Evolutionary conservation across 1,140 invertebrate species (phyloP), one percentile per base, ranked within the genome.

Genomic region (Caenorhabditis briggsae): DNA sequence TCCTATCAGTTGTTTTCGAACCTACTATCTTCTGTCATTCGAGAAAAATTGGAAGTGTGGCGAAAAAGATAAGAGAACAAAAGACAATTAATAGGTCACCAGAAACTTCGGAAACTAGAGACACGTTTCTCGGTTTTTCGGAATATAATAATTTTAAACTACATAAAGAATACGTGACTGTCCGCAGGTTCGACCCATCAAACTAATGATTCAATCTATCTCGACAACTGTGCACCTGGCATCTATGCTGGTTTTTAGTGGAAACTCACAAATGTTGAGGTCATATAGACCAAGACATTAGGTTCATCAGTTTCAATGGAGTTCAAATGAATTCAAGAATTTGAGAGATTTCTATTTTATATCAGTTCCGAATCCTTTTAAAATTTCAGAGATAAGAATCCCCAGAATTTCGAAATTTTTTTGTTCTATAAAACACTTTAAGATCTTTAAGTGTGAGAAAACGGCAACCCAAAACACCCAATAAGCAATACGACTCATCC

Each of bases 1-100:
- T 53, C n/a, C n/a, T 78, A 78, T 78, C 70, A 78, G 46, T 50
- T 78, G 70, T 5, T 33, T 3, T 1, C 33, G 33, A 33, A 33
- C 70, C 70, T 70, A 11, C 6, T 25, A 33, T 70, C 18, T 48
- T 46, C 46, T 48, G 70, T 50, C 64, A 70, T 25, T 25, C n/a
- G 59, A 70, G 64, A 70, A 70, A 41, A 70, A 78, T 46, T n/a
- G 65, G 65, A 46, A 5, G 18, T 20, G 33, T 2, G 23, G 25
- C 7, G 9, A 18, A 78, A 78, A n/a, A 50, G 70, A 78, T 78
- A 78, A 78, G 70, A 78, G 46, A 78, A 78, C 70, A 18, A 20
- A n/a, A 70, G 0, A 41, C 18, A 78, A 78, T 78, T 7, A n/a
- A 78, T 78, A 53, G 70, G 70, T 50, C 70, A 78, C 48, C 46